Evolutionary conservation across 2,113 vertebrate species (phyloP).

Genomic region (Boulengeromyrus knoepffleri): DNA sequence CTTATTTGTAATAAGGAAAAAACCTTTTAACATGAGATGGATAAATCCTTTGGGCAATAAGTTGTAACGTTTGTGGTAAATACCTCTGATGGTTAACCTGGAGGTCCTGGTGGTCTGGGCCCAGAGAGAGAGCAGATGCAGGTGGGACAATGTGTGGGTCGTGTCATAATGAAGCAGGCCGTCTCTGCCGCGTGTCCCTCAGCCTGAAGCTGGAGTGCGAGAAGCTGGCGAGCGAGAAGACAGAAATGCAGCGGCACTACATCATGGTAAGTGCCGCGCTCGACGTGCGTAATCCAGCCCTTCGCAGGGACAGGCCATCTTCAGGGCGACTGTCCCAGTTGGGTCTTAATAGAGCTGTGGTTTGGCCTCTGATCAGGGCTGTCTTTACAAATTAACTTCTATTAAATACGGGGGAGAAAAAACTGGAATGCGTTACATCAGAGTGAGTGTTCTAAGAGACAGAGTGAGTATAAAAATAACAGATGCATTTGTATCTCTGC

Average conservation of each 20-base stretch:
- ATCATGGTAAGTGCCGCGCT: slow-evolving; percentile 60
- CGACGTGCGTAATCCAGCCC: not conserved
- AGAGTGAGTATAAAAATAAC: not conserved
- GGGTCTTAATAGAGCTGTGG: not conserved
- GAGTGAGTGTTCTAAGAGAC: not conserved
- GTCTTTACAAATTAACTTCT: not conserved
- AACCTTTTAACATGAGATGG: not conserved
- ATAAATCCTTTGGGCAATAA: not conserved
- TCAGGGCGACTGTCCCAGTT: not conserved
- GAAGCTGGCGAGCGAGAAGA: slow-evolving; percentile 70
- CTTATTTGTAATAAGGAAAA: not conserved
- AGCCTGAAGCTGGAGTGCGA: slow-evolving; percentile 73
- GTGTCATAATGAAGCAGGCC: not conserved
- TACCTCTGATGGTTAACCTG: not conserved
- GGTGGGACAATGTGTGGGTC: not conserved
- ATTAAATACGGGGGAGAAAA: not conserved
- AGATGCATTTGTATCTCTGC: not conserved
- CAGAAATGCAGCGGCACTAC: slow-evolving; percentile 70
- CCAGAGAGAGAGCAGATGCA: not conserved
- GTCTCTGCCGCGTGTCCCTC: not conserved
- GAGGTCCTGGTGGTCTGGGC: not conserved
- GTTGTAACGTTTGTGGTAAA: not conserved
- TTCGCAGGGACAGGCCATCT: not conserved
- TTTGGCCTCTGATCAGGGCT: not conserved
- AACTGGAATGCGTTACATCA: not conserved